Evolutionary conservation across 2,797 vertebrate genomes (phyloP).

Genomic region (Xerus rutilus): DNA sequence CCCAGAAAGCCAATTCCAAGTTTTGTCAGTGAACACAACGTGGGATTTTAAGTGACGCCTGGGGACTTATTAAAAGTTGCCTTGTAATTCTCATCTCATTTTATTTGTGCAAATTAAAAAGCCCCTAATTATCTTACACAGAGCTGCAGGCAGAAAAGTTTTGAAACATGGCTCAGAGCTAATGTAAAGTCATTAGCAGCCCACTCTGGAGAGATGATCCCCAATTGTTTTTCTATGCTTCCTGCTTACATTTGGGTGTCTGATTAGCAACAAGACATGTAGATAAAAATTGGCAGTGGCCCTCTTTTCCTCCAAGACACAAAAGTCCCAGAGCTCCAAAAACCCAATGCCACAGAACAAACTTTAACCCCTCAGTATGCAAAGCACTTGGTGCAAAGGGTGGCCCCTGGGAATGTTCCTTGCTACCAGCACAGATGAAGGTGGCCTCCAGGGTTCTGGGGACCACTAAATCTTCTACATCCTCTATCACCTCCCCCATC

Average conservation of each 20-base stretch:
- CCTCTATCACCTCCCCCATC: no score
- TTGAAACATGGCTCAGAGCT: background rate
- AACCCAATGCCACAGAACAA: background rate
- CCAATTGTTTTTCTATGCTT: background rate
- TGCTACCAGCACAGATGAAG: background rate
- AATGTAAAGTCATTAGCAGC: background rate
- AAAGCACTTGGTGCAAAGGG: background rate
- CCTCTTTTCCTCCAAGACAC: background rate
- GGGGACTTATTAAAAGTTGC: conserved; percentile 74
- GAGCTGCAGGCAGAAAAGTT: background rate
- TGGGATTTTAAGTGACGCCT: background rate
- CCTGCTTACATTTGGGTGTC: background rate
- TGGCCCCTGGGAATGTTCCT: accelerated
- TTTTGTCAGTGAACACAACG: background rate
- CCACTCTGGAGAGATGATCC: background rate
- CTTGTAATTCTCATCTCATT: background rate
- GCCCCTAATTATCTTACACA: background rate
- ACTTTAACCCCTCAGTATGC: background rate
- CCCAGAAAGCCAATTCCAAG: conserved; percentile 65
- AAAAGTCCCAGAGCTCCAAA: background rate
- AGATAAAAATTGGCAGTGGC: background rate
- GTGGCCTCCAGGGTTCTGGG: background rate
- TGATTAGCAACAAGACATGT: background rate
- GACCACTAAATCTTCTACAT: background rate
- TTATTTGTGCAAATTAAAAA: background rate